Base-by-base conservation (phyloP, 1,140 invertebrate species). In the Drosophila ercepeae region DNA sequence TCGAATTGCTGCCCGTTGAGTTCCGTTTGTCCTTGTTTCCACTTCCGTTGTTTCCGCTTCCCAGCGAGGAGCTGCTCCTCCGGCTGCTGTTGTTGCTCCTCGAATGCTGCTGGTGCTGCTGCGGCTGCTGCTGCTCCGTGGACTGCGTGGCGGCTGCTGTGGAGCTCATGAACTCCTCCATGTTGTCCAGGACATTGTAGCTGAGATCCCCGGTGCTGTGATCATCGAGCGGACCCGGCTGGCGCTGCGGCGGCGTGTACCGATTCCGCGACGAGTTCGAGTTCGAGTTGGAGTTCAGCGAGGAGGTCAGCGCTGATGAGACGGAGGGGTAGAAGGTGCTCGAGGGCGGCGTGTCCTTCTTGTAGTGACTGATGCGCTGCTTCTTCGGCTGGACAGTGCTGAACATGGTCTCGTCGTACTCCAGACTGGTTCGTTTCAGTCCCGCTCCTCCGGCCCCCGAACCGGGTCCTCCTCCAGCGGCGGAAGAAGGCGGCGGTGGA, bases 291-390 rank as follows among this genome's bases (percentile, higher is more conserved):
- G n/a, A n/a, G n/a, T n/a, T n/a, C n/a, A n/a, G n/a, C n/a, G n/a
- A 71, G 29, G 68, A 49, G 25, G 23, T 34, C 21, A 63, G 42
- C 9, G 39, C 34, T 0, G 69, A 54, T 4, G 70, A 19, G 7
- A 55, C 19, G 4, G 34, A 27, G 11, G 57, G 39, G 32, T 52
- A 74, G 14, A 69, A 70, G 34, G 69, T 42, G 9, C 39, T 46
- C 32, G 70, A 70, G 21, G 63, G 64, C 21, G 63, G 64, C 29
- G 76, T 48, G 18, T 91, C 90, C 68, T 94, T 95, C 36, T 93
- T 93, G 83, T 94, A 96, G 91, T 97, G 96, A 27, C 96, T 96
- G 86, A 97, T 96, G 72, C 96, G 94, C 84, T 94, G 95, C 90
- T 95, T 95, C 92, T 97, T 97, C 21, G 94, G 93, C 63, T 81